phyloP scores from a whole-genome alignment of 2,797 vertebrate species.

The Perodicticus potto region DNA sequence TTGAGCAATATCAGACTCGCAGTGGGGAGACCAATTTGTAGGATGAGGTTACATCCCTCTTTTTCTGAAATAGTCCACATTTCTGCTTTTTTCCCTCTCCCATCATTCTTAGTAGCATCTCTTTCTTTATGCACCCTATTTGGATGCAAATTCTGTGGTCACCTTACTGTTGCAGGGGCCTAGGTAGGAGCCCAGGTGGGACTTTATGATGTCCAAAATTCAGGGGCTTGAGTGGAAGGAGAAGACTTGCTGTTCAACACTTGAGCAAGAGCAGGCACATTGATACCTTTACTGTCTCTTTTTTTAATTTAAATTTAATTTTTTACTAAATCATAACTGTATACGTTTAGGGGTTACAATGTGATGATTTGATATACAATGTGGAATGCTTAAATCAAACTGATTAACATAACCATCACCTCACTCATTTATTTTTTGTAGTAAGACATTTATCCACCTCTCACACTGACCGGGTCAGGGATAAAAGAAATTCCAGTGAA shows the following conservation, averaged over 20 bases:
- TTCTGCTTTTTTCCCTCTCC: background rate
- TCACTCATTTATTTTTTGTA: too few species aligned
- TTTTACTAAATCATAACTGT: too few species aligned
- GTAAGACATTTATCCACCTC: background rate
- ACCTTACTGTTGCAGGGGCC: background rate
- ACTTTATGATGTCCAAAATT: background rate
- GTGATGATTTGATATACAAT: too few species aligned
- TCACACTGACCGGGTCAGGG: background rate
- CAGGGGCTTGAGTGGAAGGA: background rate
- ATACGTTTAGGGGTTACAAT: too few species aligned
- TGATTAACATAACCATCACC: too few species aligned
- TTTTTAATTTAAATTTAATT: too few species aligned
- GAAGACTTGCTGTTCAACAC: background rate
- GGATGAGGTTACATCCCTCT: background rate
- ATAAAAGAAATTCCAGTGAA: background rate
- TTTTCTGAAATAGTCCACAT: background rate
- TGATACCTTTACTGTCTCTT: background rate
- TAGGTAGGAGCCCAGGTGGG: background rate
- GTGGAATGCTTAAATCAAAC: too few species aligned
- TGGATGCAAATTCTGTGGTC: background rate
- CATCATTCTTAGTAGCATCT: background rate
- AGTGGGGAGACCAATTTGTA: background rate
- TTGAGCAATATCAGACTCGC: background rate
- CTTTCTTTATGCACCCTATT: background rate
- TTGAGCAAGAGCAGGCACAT: background rate